Evolutionary conservation across 1,140 invertebrate genomes (phyloP), one percentile per base, ranked within the genome.

Genomic region (Hylyphantes graminicola): DNA sequence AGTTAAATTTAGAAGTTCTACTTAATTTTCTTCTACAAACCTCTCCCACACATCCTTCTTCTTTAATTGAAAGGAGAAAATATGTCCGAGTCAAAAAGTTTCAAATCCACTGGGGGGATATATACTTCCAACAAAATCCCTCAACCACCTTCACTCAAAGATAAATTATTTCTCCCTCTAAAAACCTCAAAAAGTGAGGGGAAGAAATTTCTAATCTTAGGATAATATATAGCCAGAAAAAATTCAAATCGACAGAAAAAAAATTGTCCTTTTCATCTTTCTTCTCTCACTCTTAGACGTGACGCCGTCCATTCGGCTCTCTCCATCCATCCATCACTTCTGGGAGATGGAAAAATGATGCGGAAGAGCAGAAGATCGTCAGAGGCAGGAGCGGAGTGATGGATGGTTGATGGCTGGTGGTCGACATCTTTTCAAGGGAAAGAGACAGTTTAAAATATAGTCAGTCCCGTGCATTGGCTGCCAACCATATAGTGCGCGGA

Each of bases 391-490:
- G 35, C 53, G 65, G 50, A 64, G 21, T 74, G 70, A 83, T 83
- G 80, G 80, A 83, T 83, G 80, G 80, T 64, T 83, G 80, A 83
- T 83, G 59, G 72, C 80, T 83, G 80, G 80, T 54, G 80, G 80
- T 83, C 67, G 79, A 61, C 57, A 61, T 61, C 57, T 12, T 15
- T 17, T 12, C 12, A 61, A 61, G 17, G 17, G 57, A 61, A 15
- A 6, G 17, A 61, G 57, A 15, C 12, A 61, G 57, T 61, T 35
- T 35, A 35, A 35, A 35, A 35, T 35, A 35, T 35, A 35, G 35
- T 35, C 35, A 35, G 35, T 35, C 35, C 35, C 35, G 5, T 35
- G 35, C 35, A 35, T 35, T 35, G 35, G 35, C 35, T 35, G 35
- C 35, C 35, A 35, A 35, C 35, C 35, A 35, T 35, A 35, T 35